phyloP scores from a whole-genome alignment of 2,797 vertebrate species.

The Pangasius larnaudii region DNA sequence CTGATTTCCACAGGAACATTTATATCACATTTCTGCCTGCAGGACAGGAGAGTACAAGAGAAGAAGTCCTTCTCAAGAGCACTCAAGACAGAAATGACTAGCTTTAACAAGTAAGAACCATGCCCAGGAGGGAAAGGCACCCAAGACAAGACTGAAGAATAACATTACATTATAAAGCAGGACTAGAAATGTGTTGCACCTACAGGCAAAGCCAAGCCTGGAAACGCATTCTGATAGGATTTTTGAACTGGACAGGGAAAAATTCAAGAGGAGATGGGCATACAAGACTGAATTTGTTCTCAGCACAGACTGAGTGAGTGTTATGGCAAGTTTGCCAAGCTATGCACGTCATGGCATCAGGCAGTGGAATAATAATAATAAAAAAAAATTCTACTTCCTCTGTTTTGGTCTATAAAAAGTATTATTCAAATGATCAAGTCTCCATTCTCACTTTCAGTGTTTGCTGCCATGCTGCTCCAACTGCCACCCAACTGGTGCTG shows the following conservation, averaged over 20 bases:
- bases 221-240: not conserved
- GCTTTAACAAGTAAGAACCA: slow-evolving; percentile 1
- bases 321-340: slow-evolving; percentile 21
- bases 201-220: not conserved
- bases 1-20: slow-evolving; percentile 13
- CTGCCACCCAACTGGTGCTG: slow-evolving; percentile 26
- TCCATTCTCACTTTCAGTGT: slow-evolving; percentile 54
- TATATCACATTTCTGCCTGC: not conserved
- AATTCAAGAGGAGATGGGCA: not conserved
- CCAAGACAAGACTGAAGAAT: slow-evolving; percentile 12
- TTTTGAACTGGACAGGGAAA: not conserved
- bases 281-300: slow-evolving; percentile 8
- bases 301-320: slow-evolving; percentile 32
- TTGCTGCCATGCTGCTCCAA: slow-evolving; percentile 40
- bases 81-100: slow-evolving; percentile 3
- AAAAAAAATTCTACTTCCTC: slow-evolving; percentile 53
- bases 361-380: slow-evolving; percentile 39
- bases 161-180: slow-evolving; percentile 1
- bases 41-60: not conserved
- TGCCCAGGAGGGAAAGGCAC: not conserved
- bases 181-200: not conserved
- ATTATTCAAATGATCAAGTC: slow-evolving; percentile 56
- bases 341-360: slow-evolving; percentile 52
- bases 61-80: not conserved
- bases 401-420: slow-evolving; percentile 60